Evolutionary conservation across 1,140 invertebrate genomes (phyloP).

Genomic region (Paracyclopina nana): DNA sequence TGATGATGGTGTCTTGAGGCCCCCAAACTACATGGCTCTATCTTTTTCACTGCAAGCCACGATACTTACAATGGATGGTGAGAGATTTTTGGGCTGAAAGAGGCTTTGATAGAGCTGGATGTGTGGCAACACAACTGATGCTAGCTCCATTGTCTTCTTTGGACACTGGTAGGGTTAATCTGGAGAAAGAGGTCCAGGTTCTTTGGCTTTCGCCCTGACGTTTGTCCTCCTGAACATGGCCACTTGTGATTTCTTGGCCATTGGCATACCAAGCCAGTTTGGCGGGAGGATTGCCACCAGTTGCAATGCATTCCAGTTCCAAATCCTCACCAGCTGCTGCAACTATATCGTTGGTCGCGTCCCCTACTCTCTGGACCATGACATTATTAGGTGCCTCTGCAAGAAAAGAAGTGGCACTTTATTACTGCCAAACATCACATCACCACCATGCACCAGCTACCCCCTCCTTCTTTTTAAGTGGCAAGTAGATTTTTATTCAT

Average conservation of each 20-base stretch:
- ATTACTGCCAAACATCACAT: no score
- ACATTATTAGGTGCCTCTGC: constrained; percentile 6
- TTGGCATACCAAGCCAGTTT: constrained; percentile 11
- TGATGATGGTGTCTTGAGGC: background rate
- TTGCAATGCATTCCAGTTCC: constrained; percentile 13
- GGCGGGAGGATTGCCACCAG: constrained; percentile 16
- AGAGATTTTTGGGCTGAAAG: background rate
- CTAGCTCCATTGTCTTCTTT: constrained; percentile 7
- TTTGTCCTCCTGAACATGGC: constrained; percentile 14
- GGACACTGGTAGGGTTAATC: constrained; percentile 11
- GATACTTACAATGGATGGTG: constrained; percentile 13
- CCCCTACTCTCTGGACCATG: background rate
- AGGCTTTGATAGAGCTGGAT: constrained; percentile 1
- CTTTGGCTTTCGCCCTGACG: background rate
- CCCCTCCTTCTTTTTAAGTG: no score
- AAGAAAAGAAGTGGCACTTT: no score
- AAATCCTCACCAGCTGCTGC: constrained; percentile 8
- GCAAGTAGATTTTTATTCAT: no score
- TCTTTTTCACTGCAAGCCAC: background rate
- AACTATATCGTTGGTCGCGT: background rate
- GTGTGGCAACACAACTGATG: constrained; percentile 9
- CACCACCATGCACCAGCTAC: no score
- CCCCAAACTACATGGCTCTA: background rate
- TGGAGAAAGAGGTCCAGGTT: constrained; percentile 14
- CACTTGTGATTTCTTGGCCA: background rate